Evolutionary conservation across 2,888 invertebrate genomes (phyloP), one percentile per base, ranked within the genome.

Genomic region (Colletes collaris): DNA sequence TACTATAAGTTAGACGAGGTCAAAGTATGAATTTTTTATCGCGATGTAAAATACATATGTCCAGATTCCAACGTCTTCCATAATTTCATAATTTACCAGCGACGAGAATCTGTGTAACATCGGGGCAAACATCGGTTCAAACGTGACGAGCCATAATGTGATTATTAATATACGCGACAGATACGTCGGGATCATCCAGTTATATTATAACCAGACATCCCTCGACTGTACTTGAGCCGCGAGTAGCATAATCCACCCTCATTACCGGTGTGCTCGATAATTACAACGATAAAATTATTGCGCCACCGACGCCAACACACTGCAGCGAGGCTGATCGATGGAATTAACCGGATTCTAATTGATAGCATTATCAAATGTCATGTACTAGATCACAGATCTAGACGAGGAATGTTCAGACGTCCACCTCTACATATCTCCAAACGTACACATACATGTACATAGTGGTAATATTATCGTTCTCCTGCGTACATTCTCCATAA

Each of bases 241-340:
- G 56, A 69, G 55, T 74, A 64, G 56, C 65, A 56, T 80, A 79
- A 80, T 74, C 79, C 27, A 63, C 60, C 69, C 62, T 80, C 74
- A 74, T 79, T 79, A 69, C 65, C 8, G 50, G 44, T 27, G 16
- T 35, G 56, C n/a, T 19, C 53, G 80, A 70, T 80, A 80, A 80
- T 80, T 79, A 66, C 70, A 67, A 62, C 63, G 79, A 70, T 80
- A 79, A 79, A 80, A 79, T 79, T 79, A 73, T 70, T 69, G 69
- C 71, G 63, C 37, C 10, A 19, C 40, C 37, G 60, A 46, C 50
- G 3, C 60, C 56, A 53, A 78, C 72, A 40, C 55, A 64, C 11
- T 19, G 4, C 27, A 19, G 53, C 62, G 63, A 80, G 63, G 58
- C 62, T 79, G 79, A 79, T 79, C 74, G 74, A 79, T 79, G 74